A percentile compares a stretch with the other conserved stretches of the same genome.
Conservation (phyloP, 2,797 vertebrate genomes). For the Odontamblyopus rebecca region DNA sequence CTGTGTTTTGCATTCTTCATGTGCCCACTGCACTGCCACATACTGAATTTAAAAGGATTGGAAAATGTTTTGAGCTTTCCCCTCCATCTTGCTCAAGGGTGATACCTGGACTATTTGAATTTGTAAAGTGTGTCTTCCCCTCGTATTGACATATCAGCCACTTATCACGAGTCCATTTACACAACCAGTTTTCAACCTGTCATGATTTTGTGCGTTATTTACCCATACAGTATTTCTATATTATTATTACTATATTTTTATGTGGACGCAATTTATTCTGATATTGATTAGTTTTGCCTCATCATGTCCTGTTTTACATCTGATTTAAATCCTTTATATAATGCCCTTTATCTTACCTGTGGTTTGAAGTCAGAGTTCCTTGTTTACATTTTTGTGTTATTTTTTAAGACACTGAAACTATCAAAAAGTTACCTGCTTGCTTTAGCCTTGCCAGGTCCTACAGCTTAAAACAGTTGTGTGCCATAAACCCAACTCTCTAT, state of each 20-base stretch:
- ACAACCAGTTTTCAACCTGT: background rate
- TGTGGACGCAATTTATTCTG: no score
- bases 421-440: background rate
- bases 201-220: no score
- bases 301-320: no score
- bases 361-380: no score
- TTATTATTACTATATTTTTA: no score
- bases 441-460: background rate
- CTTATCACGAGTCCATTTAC: no score
- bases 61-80: background rate
- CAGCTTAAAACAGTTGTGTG: background rate
- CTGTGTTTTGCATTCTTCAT: background rate
- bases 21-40: background rate
- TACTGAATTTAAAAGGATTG: background rate
- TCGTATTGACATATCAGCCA: background rate
- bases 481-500: background rate
- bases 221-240: no score
- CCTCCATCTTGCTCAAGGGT: background rate
- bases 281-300: no score
- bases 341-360: no score
- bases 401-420: background rate
- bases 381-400: background rate
- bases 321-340: no score
- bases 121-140: background rate
- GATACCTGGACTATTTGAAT: background rate